phyloP scores from a whole-genome alignment of 2,888 invertebrate genomes.

The Ochropacha duplaris region DNA sequence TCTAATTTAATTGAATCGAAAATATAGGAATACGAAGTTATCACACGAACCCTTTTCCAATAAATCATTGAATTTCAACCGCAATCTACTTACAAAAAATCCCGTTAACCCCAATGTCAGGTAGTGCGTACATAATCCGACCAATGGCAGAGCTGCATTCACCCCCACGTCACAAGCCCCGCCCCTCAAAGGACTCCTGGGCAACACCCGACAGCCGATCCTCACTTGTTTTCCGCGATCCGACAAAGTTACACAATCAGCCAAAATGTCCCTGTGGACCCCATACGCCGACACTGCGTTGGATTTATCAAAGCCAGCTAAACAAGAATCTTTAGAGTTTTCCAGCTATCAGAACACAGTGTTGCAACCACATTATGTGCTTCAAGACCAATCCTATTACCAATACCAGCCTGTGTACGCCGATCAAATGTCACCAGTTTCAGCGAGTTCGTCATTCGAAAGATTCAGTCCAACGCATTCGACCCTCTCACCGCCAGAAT shows the following conservation, averaged over 20 bases:
- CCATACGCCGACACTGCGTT: conserved; percentile 58
- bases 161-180: conserved; percentile 6
- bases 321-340: conserved; percentile 16
- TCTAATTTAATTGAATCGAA: too few relatives aligned
- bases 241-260: conserved; percentile 16
- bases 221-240: conserved; percentile 28
- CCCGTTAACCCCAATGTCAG: not conserved
- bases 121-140: not conserved
- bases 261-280: conserved; percentile 64
- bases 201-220: conserved; percentile 22
- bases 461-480: conserved; percentile 14
- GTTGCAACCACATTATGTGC: not conserved
- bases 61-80: conserved; percentile 1
- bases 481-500: conserved; percentile 39
- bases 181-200: conserved; percentile 19
- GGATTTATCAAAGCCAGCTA: conserved; percentile 48
- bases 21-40: not conserved
- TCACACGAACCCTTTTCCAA: not conserved
- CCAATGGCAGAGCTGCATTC: not conserved
- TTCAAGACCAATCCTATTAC: conserved; percentile 11
- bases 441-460: conserved; percentile 40
- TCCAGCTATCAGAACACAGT: conserved; percentile 24
- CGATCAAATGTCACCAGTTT: conserved; percentile 40
- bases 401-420: conserved; percentile 16
- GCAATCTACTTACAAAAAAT: not conserved